Evolutionary conservation across 2,888 invertebrate genomes (phyloP), one percentile per base, ranked within the genome.

Genomic region (Alitta virens): DNA sequence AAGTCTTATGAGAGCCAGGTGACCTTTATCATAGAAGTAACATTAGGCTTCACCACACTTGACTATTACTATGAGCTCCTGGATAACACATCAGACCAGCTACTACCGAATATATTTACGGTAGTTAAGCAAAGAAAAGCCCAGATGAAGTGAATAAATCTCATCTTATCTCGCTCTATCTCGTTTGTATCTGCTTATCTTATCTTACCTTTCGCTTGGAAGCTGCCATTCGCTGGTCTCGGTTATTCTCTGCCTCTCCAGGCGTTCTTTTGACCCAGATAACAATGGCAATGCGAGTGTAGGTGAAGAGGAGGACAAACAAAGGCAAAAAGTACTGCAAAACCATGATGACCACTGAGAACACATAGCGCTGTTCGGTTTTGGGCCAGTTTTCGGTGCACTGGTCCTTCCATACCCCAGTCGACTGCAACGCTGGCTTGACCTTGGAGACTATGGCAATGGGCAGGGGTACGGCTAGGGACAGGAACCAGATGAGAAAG

Each of bases 241-340:
- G 85, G 2, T 86, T 87, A 65, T 89, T 89, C 76, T 93, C 90
- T 0, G 93, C 93, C 80, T 94, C 94, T 0, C 94, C 94, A 0
- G 94, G 94, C 12, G 91, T 89, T 46, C 89, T 85, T 68, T 91
- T 90, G 21, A 91, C 91, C 92, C 93, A 93, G 56, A 94, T 91
- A n/a, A 90, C 90, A 50, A 90, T 85, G 0, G 90, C 93, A 64
- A 95, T 94, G 70, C 91, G 87, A 0, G 90, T 89, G 79, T 95
- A 94, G 0, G 94, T 92, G 80, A 90, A 91, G 63, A 92, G 84
- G n/a, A 95, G 86, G 51, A 92, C 91, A 42, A 86, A 80, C 65
- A 94, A 85, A 0, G 94, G 94, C 68, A 94, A 85, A 66, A 91
- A 86, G 79, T 94, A 94, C 83, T 95, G 94, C 57, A 94, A 85